Evolutionary conservation across 35 echinoderm and acorn worm species (phyloP).

Genomic region (Eucidaris tribuloides): DNA sequence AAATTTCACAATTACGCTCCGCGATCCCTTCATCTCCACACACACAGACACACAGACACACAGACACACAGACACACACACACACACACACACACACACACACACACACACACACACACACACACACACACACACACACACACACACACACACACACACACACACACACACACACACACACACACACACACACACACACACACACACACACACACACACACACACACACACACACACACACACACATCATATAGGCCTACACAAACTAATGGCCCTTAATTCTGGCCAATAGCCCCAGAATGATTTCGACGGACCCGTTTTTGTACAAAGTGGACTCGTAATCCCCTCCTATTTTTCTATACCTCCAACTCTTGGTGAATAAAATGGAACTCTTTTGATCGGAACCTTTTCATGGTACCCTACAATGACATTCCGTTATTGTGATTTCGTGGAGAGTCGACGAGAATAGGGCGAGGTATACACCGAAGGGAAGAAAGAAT

Average conservation of each 20-base stretch:
- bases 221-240: no score
- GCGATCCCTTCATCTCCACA: neutral
- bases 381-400: neutral
- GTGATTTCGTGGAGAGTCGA: constrained; percentile 5
- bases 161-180: neutral
- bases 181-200: neutral
- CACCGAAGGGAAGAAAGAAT: neutral
- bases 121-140: no score
- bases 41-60: neutral
- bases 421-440: constrained; percentile 20
- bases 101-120: neutral
- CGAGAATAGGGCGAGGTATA: neutral
- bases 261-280: neutral
- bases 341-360: neutral
- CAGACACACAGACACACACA: neutral
- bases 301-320: neutral
- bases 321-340: neutral
- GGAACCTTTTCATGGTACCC: constrained; percentile 1
- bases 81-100: neutral
- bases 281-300: neutral
- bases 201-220: neutral
- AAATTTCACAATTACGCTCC: neutral
- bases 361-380: neutral
- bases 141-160: no score
- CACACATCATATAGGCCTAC: neutral